Evolutionary conservation across 2,113 vertebrate genomes (phyloP).

Genomic region (Onychorhynchus coronatus): DNA sequence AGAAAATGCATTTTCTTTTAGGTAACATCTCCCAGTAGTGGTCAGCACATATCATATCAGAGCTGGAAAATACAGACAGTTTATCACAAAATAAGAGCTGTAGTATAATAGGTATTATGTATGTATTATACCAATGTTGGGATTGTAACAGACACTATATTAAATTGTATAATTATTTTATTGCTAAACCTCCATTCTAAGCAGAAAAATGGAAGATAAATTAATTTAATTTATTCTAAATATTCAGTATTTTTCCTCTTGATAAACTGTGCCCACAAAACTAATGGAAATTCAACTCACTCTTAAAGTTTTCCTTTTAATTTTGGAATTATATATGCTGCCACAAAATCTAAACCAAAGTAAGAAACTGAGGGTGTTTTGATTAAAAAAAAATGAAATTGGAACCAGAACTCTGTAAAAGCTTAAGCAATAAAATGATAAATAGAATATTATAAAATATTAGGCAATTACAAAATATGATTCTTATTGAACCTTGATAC

Average conservation of each 20-base stretch:
- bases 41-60: slow-evolving; percentile 41
- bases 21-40: slow-evolving; percentile 6
- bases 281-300: not conserved
- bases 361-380: not conserved
- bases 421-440: not conserved
- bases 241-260: not conserved
- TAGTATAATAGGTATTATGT: not conserved
- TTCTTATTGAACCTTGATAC: not conserved
- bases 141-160: not conserved
- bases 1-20: slow-evolving; percentile 27
- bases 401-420: not conserved
- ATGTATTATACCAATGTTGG: not conserved
- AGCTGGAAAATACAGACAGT: not conserved
- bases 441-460: not conserved
- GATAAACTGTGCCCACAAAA: not conserved
- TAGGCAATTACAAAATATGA: not conserved
- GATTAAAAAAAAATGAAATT: not conserved
- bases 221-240: not conserved
- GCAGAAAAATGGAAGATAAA: not conserved
- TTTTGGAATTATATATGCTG: not conserved
- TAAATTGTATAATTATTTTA: not conserved
- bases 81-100: slow-evolving; percentile 29
- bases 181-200: not conserved
- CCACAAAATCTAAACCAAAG: not conserved
- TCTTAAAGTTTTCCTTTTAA: not conserved